Evolutionary conservation across 2,888 invertebrate species (phyloP).

Genomic region (Caenorhabditis sulstoni): DNA sequence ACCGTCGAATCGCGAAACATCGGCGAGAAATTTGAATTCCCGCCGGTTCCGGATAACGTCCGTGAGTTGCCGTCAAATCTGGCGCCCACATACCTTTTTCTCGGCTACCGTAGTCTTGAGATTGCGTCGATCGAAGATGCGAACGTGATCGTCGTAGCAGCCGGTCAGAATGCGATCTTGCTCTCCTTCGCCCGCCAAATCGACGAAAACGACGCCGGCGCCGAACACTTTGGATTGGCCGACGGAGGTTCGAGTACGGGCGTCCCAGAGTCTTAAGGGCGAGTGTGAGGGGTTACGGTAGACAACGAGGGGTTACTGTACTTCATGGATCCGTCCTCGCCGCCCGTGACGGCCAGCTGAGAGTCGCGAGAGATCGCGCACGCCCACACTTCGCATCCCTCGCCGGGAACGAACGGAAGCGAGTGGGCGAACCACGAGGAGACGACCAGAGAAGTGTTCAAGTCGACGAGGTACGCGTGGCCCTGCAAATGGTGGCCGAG

Average conservation of each 20-base stretch:
- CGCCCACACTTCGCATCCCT: slow-evolving; percentile 70
- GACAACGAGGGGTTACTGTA: neutral
- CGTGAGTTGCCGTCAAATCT: neutral
- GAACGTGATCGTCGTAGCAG: slow-evolving; percentile 63
- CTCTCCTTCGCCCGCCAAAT: slow-evolving; percentile 43
- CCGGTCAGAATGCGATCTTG: slow-evolving; percentile 63
- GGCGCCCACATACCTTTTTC: slow-evolving; percentile 37
- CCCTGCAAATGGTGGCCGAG: slow-evolving; percentile 39
- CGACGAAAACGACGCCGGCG: slow-evolving; percentile 65
- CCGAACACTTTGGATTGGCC: slow-evolving; percentile 53
- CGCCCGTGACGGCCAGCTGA: slow-evolving; percentile 53
- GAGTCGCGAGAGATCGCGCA: slow-evolving; percentile 41
- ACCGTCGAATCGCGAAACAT: slow-evolving; percentile 20
- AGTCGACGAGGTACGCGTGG: slow-evolving; percentile 54
- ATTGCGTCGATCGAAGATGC: slow-evolving; percentile 61
- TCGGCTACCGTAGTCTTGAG: slow-evolving; percentile 41
- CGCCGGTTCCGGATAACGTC: slow-evolving; percentile 14
- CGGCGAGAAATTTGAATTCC: neutral
- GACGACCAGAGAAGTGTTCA: slow-evolving; percentile 49
- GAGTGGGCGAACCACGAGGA: slow-evolving; percentile 63
- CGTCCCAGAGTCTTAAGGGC: slow-evolving; percentile 57
- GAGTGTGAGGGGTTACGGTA: too few relatives aligned
- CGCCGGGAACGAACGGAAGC: slow-evolving; percentile 57
- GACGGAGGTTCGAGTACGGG: slow-evolving; percentile 32
- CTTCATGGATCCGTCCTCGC: slow-evolving; percentile 63